Evolutionary conservation across 2,113 vertebrate genomes (phyloP).

Genomic region (Menura novaehollandiae): DNA sequence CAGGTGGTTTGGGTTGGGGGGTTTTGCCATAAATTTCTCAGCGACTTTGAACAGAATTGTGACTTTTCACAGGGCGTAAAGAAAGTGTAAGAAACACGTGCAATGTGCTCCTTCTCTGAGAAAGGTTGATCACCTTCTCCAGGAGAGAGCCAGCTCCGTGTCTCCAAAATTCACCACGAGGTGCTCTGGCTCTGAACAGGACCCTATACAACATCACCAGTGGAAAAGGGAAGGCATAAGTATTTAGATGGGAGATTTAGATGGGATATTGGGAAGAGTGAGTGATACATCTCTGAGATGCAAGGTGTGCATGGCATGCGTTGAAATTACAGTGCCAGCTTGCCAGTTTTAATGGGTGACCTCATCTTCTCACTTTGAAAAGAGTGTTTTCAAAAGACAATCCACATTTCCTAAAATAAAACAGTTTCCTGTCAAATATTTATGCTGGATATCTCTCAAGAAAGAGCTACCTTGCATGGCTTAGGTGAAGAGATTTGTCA

Average conservation of each 20-base stretch:
- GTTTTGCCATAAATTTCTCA: background rate
- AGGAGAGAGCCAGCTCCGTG: background rate
- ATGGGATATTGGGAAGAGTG: too few relatives aligned
- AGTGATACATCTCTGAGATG: background rate
- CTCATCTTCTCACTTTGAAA: background rate
- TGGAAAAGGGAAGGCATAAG: background rate
- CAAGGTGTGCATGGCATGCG: background rate
- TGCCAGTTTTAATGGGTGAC: background rate
- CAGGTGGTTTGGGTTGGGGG: background rate
- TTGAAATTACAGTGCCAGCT: background rate
- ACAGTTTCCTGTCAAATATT: background rate
- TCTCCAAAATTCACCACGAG: background rate
- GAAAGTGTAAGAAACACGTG: background rate
- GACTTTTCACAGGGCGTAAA: background rate
- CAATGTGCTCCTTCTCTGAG: accelerated
- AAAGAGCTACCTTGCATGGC: background rate
- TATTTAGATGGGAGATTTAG: background rate
- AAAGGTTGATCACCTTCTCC: background rate
- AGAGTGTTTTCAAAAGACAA: background rate
- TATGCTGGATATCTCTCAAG: background rate
- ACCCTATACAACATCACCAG: background rate
- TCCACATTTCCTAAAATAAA: background rate
- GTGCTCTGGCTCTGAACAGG: background rate
- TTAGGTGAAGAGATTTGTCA: background rate
- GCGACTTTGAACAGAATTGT: background rate